These are phyloP conservation scores for Simalia tracyae DNA, from an alignment of 2,797 vertebrate genomes.

Conservation along the genomic window DNA sequence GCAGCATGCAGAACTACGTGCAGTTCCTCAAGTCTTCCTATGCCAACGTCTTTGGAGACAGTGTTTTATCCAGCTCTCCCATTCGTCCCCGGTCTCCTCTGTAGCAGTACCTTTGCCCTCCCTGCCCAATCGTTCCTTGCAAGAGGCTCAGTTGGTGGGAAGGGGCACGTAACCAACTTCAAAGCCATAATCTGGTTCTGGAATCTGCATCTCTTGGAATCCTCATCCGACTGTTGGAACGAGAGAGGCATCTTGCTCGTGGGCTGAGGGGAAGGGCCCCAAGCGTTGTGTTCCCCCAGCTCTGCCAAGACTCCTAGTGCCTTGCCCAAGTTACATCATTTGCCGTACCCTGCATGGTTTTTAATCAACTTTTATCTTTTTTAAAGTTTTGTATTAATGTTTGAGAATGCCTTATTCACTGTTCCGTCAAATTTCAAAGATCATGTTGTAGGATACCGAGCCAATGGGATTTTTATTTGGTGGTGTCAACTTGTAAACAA, in stretches of 20 bases:
- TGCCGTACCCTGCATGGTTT: background rate
- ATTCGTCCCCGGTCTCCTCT: conserved; percentile 71
- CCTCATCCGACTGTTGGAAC: background rate
- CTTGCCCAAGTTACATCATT: background rate
- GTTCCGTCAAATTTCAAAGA: background rate
- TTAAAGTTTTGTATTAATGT: background rate
- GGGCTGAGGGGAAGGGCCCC: background rate
- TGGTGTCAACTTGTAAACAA: background rate
- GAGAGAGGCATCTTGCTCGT: background rate
- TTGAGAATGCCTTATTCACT: background rate
- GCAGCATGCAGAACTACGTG: conserved; percentile 93
- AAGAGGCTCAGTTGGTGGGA: conserved; percentile 8
- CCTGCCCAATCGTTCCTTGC: background rate
- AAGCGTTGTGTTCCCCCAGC: background rate
- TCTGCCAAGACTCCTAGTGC: background rate
- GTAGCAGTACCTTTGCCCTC: background rate
- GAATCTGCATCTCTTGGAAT: background rate
- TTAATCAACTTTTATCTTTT: conserved; percentile 19
- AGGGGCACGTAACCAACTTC: background rate
- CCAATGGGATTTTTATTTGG: too few relatives aligned
- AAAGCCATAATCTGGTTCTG: conserved; percentile 54
- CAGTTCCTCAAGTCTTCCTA: conserved; percentile 95
- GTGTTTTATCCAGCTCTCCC: conserved; percentile 74
- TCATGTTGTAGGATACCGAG: background rate
- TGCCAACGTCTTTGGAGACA: conserved; percentile 86